These are phyloP conservation scores for Tetranychus truncatus DNA, from an alignment of 2,888 invertebrate genomes.

Conservation along the genomic window DNA sequence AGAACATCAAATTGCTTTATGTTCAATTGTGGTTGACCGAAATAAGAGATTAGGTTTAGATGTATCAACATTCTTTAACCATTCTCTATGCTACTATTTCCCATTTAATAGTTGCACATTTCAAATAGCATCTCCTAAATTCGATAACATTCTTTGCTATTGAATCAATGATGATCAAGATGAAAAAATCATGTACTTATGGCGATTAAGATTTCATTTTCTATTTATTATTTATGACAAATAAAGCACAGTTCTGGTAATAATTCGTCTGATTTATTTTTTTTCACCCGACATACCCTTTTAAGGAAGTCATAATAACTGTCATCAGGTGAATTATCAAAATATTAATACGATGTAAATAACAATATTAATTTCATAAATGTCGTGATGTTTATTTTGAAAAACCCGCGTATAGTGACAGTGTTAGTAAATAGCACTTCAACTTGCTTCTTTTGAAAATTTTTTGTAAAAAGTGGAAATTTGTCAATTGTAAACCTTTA, in stretches of 20 bases:
- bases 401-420: neutral
- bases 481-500: neutral
- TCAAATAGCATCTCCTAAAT: neutral
- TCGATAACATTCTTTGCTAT: neutral
- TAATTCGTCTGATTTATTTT: too few relatives aligned
- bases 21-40: conserved; percentile 5
- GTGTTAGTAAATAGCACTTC: too few relatives aligned
- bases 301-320: too few relatives aligned
- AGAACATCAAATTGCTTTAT: conserved; percentile 2
- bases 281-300: too few relatives aligned
- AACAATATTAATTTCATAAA: neutral
- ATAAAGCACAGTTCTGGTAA: too few relatives aligned
- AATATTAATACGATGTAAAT: neutral
- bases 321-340: too few relatives aligned
- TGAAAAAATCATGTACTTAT: neutral
- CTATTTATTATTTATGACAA: too few relatives aligned
- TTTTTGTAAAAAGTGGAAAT: too few relatives aligned
- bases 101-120: neutral
- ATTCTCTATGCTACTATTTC: neutral
- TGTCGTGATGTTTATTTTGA: neutral
- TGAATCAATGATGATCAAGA: neutral
- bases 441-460: too few relatives aligned
- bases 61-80: neutral
- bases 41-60: conserved; percentile 1
- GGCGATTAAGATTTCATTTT: too few relatives aligned